Percentiles rank a stretch among this genome's conserved stretches.
Conservation (phyloP, 1,140 invertebrate species). For the Calycopis cecrops region DNA sequence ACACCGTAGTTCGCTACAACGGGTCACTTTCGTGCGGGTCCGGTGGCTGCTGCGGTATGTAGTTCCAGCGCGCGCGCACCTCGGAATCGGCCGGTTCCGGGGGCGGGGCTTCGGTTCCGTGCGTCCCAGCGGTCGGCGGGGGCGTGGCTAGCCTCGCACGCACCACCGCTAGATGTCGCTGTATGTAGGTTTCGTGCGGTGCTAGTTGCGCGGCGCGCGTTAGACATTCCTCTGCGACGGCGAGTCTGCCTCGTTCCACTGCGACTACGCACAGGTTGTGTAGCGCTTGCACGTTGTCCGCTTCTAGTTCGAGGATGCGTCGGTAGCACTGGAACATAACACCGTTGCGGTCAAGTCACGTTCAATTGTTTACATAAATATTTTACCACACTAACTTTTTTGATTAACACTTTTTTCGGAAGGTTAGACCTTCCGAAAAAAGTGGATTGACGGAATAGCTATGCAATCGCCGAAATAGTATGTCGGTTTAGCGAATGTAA, state of each 20-base stretch:
- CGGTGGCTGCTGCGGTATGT: slow-evolving; percentile 65
- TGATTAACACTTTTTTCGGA: no score
- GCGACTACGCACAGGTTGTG: slow-evolving; percentile 98
- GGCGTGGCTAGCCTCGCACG: slow-evolving; percentile 77
- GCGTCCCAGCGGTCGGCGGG: slow-evolving; percentile 21
- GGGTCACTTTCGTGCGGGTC: slow-evolving; percentile 58
- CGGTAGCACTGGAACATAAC: slow-evolving; percentile 86
- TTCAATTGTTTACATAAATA: no score
- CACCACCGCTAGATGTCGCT: slow-evolving; percentile 91
- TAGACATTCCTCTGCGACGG: slow-evolving; percentile 89
- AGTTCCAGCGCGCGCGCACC: slow-evolving; percentile 63
- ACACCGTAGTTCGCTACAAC: slow-evolving; percentile 41
- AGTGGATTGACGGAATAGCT: no score
- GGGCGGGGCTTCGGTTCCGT: slow-evolving; percentile 18
- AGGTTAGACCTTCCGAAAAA: no score
- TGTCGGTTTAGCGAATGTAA: no score
- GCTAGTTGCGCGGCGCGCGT: slow-evolving; percentile 86
- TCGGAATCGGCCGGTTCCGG: slow-evolving; percentile 28
- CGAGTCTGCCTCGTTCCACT: slow-evolving; percentile 91
- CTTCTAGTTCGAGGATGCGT: slow-evolving; percentile 89
- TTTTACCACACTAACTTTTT: no score
- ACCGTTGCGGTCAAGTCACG: background rate
- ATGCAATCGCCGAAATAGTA: no score
- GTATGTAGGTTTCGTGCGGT: slow-evolving; percentile 92
- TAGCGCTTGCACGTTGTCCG: slow-evolving; percentile 93